Evolutionary conservation across 37 sponge, comb jelly and placozoan genomes (phyloP).

Genomic region (Dysidea cf. avara): DNA sequence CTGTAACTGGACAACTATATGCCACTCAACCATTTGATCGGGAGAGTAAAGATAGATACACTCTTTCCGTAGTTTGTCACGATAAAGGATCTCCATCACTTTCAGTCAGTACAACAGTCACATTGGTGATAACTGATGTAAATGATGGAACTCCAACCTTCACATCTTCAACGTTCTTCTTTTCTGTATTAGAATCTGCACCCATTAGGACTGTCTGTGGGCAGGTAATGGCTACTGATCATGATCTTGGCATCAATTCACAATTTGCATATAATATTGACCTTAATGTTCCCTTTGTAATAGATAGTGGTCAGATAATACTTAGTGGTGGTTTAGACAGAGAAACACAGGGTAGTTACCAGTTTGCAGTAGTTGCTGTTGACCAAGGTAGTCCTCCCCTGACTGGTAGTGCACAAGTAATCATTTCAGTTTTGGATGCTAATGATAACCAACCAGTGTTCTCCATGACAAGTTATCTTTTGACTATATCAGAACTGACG

Average conservation of each 20-base stretch:
- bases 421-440: no score
- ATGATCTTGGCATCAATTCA: constrained; percentile 55
- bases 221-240: constrained; percentile 21
- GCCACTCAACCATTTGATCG: no score
- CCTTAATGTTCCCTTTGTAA: constrained; percentile 17
- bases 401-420: no score
- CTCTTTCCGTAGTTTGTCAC: constrained; percentile 4
- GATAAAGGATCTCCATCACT: constrained; percentile 25
- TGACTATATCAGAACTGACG: no score
- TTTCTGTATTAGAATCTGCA: constrained; percentile 35
- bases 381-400: no score
- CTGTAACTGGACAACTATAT: no score
- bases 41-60: neutral
- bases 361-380: no score
- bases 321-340: no score
- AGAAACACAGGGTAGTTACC: no score
- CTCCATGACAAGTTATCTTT: no score
- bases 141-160: constrained; percentile 68
- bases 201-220: constrained; percentile 5
- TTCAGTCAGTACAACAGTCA: constrained; percentile 11
- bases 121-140: constrained; percentile 45
- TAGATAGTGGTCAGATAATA: constrained; percentile 12
- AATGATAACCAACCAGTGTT: no score
- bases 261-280: constrained; percentile 32
- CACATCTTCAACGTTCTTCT: neutral